Evolutionary conservation across 2,113 vertebrate species (phyloP).

Genomic region (Gadus macrocephalus): DNA sequence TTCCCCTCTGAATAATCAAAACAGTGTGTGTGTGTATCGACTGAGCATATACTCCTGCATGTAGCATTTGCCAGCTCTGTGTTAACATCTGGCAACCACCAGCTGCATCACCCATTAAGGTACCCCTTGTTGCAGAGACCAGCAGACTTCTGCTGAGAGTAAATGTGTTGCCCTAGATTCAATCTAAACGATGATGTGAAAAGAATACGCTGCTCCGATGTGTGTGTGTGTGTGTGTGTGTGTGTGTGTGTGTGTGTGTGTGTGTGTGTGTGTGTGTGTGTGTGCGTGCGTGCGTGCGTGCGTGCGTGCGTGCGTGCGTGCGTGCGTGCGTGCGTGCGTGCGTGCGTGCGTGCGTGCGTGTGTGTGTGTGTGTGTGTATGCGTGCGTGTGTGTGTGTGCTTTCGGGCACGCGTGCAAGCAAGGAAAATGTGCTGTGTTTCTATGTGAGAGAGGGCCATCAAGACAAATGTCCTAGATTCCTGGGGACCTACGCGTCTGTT

Average conservation of each 20-base stretch:
- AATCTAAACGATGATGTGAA: not conserved
- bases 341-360: not conserved
- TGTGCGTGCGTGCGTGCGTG: not conserved
- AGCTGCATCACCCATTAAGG: not conserved
- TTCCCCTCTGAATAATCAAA: too few species aligned
- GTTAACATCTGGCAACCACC: not conserved
- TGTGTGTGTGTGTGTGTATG: slow-evolving; percentile 14
- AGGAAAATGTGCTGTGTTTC: not conserved
- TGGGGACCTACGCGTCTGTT: not conserved
- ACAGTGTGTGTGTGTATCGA: too few species aligned
- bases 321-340: not conserved
- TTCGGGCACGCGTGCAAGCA: not conserved
- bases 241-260: slow-evolving; percentile 13
- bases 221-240: not conserved
- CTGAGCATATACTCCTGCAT: too few species aligned
- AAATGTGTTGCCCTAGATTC: not conserved
- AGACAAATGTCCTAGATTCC: slow-evolving; percentile 24
- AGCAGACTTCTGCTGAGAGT: not conserved
- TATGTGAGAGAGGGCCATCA: not conserved
- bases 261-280: not conserved
- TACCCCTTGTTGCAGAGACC: too few species aligned
- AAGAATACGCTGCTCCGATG: not conserved
- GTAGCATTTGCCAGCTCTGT: too few species aligned
- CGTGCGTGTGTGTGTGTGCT: too few species aligned
- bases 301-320: slow-evolving; percentile 1